These are phyloP conservation scores for Cataglyphis altisquamis DNA, from an alignment of 2,888 invertebrate genomes.

Conservation along the genomic window DNA sequence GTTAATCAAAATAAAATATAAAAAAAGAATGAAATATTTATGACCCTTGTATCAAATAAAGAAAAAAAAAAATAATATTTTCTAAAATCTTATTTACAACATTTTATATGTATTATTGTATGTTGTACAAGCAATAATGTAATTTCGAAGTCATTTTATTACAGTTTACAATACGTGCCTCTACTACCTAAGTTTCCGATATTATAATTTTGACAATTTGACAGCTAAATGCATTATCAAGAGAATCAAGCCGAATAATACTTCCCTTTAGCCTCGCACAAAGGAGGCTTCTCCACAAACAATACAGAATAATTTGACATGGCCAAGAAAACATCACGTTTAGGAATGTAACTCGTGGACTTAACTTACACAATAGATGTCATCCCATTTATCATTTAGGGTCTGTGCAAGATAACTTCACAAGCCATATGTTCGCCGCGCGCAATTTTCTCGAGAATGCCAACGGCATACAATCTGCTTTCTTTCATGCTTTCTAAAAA, in stretches of 20 bases:
- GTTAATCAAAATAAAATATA: background rate
- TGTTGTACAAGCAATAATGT: background rate
- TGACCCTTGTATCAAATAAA: background rate
- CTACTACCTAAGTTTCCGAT: background rate
- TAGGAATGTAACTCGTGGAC: background rate
- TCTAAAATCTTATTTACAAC: background rate
- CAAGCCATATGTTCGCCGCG: conserved; percentile 12
- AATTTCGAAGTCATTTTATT: background rate
- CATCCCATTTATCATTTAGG: conserved; percentile 38
- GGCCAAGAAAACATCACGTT: conserved; percentile 1
- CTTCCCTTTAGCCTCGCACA: background rate
- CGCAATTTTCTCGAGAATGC: conserved; percentile 38
- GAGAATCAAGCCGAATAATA: background rate
- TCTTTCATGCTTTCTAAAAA: background rate
- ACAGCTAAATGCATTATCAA: background rate
- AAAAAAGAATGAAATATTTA: background rate
- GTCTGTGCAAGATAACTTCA: conserved; percentile 6
- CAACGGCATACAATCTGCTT: conserved; percentile 10
- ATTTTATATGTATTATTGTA: background rate
- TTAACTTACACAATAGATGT: conserved; percentile 29
- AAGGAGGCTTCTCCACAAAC: background rate
- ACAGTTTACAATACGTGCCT: background rate
- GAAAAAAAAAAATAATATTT: background rate
- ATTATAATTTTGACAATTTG: background rate
- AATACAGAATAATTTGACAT: conserved; percentile 22